Base-by-base conservation (phyloP, 2,888 invertebrate genomes). In the Cremastobaeus sp. region DNA sequence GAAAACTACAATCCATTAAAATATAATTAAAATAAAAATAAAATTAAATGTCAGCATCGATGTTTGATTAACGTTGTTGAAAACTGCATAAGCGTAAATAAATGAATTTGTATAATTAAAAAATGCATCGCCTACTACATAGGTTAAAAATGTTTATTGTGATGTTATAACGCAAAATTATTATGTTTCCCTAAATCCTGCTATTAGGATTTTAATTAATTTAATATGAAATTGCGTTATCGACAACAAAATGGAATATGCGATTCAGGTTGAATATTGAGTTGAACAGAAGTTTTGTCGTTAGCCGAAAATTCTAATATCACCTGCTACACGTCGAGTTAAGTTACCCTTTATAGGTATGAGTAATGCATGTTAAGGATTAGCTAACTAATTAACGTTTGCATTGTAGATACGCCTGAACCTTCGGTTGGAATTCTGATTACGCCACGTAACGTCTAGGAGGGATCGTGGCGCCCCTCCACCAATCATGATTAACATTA, bases 321-420 rank as follows among this genome's bases (percentile, higher is more conserved):
- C 78, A 80, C 74, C 77, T 76, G 76, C 57, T 73, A 74, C 75
- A 76, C 62, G 73, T 69, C 74, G 62, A 70, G 74, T 71, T 77
- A 76, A 78, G 76, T 72, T 69, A 64, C 47, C 66, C 54, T 62
- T 41, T 69, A 65, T 64, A 47, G 62, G 66, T 66, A 65, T 75
- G 79, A 77, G 81, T 83, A 81, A 84, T 84, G 83, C 84, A 84
- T 85, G 84, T 80, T 82, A 84, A 85, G 81, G 80, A 83, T 73
- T 62, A 81, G 80, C 78, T 78, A 77, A 78, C 79, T 83, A 83
- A 84, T 84, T 83, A 84, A 81, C 81, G 79, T 79, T 77, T 72
- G 79, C 78, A 77, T 80, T 83, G 81, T 78, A 78, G 77, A 77
- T 79, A 77, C 77, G 76, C 79, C 70, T 50, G 50, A 66, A 71